These are phyloP conservation scores for Gasterosteus nipponicus DNA, from an alignment of 2,113 vertebrate species.

Conservation along the genomic window DNA sequence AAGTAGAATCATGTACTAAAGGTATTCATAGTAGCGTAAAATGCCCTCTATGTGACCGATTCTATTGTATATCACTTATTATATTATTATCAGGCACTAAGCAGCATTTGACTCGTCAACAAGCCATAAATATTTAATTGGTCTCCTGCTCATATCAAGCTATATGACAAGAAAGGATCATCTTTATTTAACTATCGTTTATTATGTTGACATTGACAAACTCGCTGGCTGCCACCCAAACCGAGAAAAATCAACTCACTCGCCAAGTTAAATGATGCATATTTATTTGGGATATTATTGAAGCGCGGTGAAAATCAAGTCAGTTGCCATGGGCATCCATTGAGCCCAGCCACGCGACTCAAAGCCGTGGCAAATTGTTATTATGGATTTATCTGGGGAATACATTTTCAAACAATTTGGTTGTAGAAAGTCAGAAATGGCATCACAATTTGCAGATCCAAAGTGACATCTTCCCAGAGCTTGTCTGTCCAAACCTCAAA, in stretches of 20 bases:
- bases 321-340: too few species aligned
- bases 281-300: neutral
- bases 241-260: neutral
- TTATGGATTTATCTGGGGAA: neutral
- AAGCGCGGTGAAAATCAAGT: neutral
- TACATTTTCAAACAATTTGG: neutral
- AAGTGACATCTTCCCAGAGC: neutral
- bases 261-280: neutral
- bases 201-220: neutral
- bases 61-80: neutral
- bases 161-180: neutral
- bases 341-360: neutral
- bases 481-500: neutral
- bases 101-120: neutral
- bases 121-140: neutral
- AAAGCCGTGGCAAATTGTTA: neutral
- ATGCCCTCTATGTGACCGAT: neutral
- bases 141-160: neutral
- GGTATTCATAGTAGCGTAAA: neutral
- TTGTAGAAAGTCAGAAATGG: neutral
- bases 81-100: neutral
- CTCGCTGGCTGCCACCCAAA: neutral
- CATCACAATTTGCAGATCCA: neutral
- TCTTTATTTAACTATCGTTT: neutral
- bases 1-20: neutral